A percentile compares a stretch with the other conserved stretches of the same genome.
Conservation (phyloP, 2,797 vertebrate genomes). For the Bovichtus diacanthus region DNA sequence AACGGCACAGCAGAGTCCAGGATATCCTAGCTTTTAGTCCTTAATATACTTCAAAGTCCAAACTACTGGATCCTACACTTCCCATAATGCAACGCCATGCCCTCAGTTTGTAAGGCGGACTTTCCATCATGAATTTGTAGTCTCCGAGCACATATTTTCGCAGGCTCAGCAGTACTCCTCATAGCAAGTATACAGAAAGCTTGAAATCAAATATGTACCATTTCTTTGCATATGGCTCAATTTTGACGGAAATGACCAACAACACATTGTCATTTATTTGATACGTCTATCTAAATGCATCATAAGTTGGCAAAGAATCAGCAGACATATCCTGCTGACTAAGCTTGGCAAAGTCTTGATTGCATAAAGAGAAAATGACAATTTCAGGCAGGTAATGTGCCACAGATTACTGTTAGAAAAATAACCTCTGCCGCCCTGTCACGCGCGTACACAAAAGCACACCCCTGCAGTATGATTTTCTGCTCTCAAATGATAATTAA, state of each 20-base stretch:
- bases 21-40: neutral
- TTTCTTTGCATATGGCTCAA: neutral
- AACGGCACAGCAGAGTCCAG: neutral
- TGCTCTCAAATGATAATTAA: slow-evolving; percentile 68
- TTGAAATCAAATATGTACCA: neutral
- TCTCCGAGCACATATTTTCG: neutral
- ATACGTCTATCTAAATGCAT: no score
- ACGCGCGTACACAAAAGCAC: slow-evolving; percentile 21
- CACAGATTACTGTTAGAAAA: slow-evolving; percentile 11
- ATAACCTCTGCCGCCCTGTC: slow-evolving; percentile 30
- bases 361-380: neutral
- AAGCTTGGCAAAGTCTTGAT: neutral
- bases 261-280: neutral
- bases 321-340: neutral
- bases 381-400: slow-evolving; percentile 19
- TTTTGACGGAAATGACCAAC: neutral
- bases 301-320: neutral
- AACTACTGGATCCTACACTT: neutral
- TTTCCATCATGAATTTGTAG: neutral
- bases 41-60: neutral
- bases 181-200: neutral
- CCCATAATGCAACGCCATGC: neutral
- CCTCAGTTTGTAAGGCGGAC: no score
- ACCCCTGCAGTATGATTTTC: slow-evolving; percentile 48
- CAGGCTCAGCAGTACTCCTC: neutral